Evolutionary conservation across 1,140 invertebrate species (phyloP).

Genomic region (Lepidotrigona ventralis): DNA sequence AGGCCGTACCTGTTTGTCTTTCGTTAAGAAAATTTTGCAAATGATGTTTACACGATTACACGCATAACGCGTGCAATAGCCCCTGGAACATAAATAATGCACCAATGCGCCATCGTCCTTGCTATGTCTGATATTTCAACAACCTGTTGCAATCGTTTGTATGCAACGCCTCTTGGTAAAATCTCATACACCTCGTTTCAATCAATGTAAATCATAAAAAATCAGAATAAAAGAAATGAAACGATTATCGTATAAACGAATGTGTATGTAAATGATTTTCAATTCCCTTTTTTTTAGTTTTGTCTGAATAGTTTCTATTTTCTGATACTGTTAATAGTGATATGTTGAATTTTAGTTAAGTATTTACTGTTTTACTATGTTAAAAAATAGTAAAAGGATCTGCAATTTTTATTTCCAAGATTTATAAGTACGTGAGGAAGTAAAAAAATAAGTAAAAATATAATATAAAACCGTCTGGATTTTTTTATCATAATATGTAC

Average conservation of each 20-base stretch:
- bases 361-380: background rate
- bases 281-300: background rate
- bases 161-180: background rate
- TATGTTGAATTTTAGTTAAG: too few relatives aligned
- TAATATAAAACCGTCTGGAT: background rate
- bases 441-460: background rate
- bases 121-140: background rate
- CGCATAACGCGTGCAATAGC: background rate
- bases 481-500: too few relatives aligned
- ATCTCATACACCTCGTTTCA: background rate
- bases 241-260: too few relatives aligned
- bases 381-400: background rate
- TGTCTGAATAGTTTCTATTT: background rate
- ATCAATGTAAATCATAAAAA: background rate
- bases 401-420: background rate
- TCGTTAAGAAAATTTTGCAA: background rate
- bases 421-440: too few relatives aligned
- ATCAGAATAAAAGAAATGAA: background rate
- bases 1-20: conserved; percentile 26
- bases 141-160: conserved; percentile 9
- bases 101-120: background rate
- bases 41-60: background rate
- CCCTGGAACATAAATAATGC: background rate
- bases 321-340: too few relatives aligned
- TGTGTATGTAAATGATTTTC: background rate